phyloP scores from a whole-genome alignment of 1,140 invertebrate genomes.

The Zaprionus kolodkinae region DNA sequence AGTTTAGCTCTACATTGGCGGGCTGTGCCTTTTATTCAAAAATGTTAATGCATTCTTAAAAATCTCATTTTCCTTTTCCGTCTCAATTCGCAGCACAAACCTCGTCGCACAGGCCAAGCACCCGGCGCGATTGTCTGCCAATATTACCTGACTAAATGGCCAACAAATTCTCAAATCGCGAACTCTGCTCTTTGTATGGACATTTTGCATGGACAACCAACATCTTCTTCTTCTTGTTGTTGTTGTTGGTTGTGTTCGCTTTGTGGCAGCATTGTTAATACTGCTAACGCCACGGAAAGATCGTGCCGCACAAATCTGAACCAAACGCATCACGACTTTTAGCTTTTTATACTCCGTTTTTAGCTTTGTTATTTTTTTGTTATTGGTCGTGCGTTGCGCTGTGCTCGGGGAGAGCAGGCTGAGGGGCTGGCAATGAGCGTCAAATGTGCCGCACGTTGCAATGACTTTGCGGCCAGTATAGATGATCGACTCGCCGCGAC shows the following conservation, averaged over 20 bases:
- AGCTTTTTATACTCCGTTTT: conserved; percentile 14
- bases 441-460: conserved; percentile 69
- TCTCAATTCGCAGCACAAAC: conserved; percentile 4
- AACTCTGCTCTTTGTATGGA: conserved; percentile 55
- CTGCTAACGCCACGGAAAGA: conserved; percentile 52
- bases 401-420: conserved; percentile 24
- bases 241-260: conserved; percentile 21
- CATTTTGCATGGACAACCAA: conserved; percentile 39
- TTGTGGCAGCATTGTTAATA: conserved; percentile 58
- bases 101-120: neutral
- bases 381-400: conserved; percentile 58
- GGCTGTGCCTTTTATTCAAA: neutral
- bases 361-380: conserved; percentile 33
- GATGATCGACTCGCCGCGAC: conserved; percentile 19
- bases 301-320: conserved; percentile 75
- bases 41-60: neutral
- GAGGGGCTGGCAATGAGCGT: conserved; percentile 69
- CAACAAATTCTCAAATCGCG: conserved; percentile 46
- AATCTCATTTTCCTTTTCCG: neutral
- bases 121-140: conserved; percentile 8
- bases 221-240: conserved; percentile 8
- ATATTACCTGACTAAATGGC: conserved; percentile 42
- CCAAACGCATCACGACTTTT: conserved; percentile 76
- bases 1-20: neutral
- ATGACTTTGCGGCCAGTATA: conserved; percentile 41